Evolutionary conservation across 2,113 vertebrate genomes (phyloP).

Genomic region (Helogale parvula): DNA sequence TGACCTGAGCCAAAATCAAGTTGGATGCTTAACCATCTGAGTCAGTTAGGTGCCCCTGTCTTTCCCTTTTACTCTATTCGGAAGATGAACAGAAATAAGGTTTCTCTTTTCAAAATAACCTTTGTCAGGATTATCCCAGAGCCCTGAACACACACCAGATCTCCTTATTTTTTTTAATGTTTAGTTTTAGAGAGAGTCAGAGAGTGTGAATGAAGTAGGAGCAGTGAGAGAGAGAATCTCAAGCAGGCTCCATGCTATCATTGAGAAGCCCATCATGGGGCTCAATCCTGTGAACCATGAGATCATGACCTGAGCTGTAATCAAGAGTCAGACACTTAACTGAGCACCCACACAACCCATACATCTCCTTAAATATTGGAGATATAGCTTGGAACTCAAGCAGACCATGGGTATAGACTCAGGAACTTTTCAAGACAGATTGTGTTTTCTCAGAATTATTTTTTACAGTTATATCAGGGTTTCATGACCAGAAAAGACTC

Average conservation of each 20-base stretch:
- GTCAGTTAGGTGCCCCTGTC: neutral
- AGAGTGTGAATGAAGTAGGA: too few relatives aligned
- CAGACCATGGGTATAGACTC: neutral
- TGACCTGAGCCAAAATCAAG: too few relatives aligned
- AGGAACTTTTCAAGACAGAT: neutral
- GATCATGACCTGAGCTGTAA: too few relatives aligned
- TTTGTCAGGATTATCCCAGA: neutral
- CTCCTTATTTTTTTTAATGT: neutral
- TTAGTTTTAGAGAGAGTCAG: too few relatives aligned
- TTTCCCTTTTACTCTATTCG: neutral
- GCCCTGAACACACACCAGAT: neutral
- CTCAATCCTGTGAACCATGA: too few relatives aligned
- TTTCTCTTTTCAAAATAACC: slow-evolving; percentile 13
- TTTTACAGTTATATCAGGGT: neutral
- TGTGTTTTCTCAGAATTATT: neutral
- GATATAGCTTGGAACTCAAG: slow-evolving; percentile 22
- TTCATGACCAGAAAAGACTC: neutral
- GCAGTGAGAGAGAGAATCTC: too few relatives aligned
- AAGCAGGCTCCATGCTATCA: too few relatives aligned
- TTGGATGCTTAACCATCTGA: too few relatives aligned
- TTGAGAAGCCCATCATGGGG: too few relatives aligned
- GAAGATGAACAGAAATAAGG: neutral
- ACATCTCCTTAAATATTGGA: neutral
- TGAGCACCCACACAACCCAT: too few relatives aligned
- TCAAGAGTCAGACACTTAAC: too few relatives aligned